Base-by-base conservation (phyloP, 2,113 vertebrate genomes). In the Chaetops frenatus region DNA sequence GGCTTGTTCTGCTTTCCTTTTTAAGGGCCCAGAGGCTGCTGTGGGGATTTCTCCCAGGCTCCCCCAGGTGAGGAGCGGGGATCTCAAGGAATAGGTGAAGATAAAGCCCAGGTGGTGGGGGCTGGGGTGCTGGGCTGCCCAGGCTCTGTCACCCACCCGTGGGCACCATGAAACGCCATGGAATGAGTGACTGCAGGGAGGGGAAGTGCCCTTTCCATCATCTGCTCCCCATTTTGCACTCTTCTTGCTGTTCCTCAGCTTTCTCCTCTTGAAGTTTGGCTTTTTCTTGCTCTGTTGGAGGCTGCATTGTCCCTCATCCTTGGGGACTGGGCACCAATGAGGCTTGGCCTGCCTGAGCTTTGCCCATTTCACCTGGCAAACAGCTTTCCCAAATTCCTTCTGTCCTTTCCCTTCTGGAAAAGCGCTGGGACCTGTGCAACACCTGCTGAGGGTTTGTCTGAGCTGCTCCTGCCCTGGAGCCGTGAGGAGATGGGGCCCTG, bases 11-110 rank as follows among this genome's bases (percentile, higher is more conserved):
- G 67, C 85, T 85, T 60, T 64, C 25, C 7, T 51, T 20, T 60
- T 9, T 2, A 5, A 24, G 11, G 47, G 65, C 50, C 8, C 23
- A 19, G 73, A 9, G n/a, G 40, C 51, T 38, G 35, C 48, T 56
- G 0, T 13, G 81, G 45, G 69, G 54, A 45, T 81, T 58, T 47
- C 23, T 48, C 18, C 28, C 4, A 3, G 12, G 2, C 29, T 14
- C 19, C 28, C 4, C 7, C 24, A 0, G 50, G 6, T 3, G 51
- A 65, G 74, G 29, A 66, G 44, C 0, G 0, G 2, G 56, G 54
- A 40, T 38, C 56, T 61, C 9, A 1, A 6, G 65, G 35, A 5
- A 36, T 18, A 4, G 11, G 12, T 3, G 4, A 19, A 15, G 42
- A 61, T n/a, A 12, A 31, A 7, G 1, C 48, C 6, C 36, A 23